Evolutionary conservation across 2,113 vertebrate species (phyloP).

Genomic region (Psilopsiagon aymara): DNA sequence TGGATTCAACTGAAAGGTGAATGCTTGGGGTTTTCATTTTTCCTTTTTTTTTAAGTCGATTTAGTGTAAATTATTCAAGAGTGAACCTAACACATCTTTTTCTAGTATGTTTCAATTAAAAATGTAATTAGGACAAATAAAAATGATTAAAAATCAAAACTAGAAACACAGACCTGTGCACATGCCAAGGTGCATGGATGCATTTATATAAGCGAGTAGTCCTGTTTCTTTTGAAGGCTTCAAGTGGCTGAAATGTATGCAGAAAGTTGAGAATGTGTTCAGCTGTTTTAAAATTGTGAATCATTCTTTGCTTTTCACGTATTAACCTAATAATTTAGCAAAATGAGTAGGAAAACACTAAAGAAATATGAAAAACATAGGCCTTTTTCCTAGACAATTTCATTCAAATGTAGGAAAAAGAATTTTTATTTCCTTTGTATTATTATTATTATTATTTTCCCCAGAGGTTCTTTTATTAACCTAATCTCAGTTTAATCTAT

Average conservation of each 20-base stretch:
- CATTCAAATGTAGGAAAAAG: background rate
- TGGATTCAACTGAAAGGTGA: conserved; percentile 34
- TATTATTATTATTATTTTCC: background rate
- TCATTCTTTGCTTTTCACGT: background rate
- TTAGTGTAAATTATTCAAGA: conserved; percentile 42
- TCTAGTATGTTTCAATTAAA: conserved; percentile 51
- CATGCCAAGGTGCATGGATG: background rate
- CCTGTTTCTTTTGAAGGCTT: background rate
- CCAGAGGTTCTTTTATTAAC: background rate
- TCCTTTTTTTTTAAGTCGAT: background rate
- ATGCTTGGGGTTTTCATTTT: background rate
- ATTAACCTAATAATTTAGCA: background rate
- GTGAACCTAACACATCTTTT: background rate
- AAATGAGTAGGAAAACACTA: background rate
- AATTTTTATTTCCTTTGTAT: background rate
- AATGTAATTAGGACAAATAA: conserved; percentile 46
- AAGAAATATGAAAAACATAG: background rate
- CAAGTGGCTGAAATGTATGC: background rate
- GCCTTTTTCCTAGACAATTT: background rate
- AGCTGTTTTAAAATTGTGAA: background rate
- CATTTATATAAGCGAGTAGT: background rate
- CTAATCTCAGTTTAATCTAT: background rate
- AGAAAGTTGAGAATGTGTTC: background rate
- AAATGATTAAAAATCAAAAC: background rate
- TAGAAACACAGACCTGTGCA: background rate